Conservation (phyloP, 1,140 invertebrate genomes). For the Drosophila subobscura region DNA sequence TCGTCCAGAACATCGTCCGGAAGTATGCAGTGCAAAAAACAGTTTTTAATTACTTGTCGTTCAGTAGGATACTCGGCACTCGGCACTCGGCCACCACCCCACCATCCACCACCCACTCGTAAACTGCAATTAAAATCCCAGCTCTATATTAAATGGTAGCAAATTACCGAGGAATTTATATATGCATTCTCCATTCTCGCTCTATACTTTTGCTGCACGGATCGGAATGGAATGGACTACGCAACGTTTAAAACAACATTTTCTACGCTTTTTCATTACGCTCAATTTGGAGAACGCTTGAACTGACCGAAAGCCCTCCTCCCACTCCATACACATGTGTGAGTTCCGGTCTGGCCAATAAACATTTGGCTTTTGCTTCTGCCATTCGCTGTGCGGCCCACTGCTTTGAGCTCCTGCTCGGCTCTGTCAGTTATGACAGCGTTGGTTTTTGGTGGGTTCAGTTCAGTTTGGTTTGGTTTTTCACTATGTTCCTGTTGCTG, state of each 20-base stretch:
- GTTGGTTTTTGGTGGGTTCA: constrained; percentile 14
- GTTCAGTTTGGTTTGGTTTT: constrained; percentile 8
- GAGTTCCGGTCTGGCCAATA: constrained; percentile 53
- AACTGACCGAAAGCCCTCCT: constrained; percentile 14
- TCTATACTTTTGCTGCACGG: not conserved
- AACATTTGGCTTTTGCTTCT: constrained; percentile 49
- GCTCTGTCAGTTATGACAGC: constrained; percentile 68
- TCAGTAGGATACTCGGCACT: constrained; percentile 1
- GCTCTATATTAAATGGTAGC: constrained; percentile 56
- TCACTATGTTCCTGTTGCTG: not conserved
- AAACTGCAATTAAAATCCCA: constrained; percentile 75
- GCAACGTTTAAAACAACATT: constrained; percentile 49
- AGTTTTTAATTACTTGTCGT: constrained; percentile 66
- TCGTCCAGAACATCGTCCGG: constrained; percentile 28
- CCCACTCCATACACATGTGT: constrained; percentile 4
- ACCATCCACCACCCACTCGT: constrained; percentile 12
- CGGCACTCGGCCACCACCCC: too few species aligned
- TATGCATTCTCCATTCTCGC: constrained; percentile 33
- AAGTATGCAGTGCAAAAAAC: constrained; percentile 32
- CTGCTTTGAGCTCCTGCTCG: not conserved
- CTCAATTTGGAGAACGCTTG: constrained; percentile 38
- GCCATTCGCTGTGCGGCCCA: constrained; percentile 16
- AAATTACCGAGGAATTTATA: constrained; percentile 64
- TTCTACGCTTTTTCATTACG: constrained; percentile 38
- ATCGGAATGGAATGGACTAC: too few species aligned